Evolutionary conservation across 2,888 invertebrate species (phyloP).

Genomic region (Andrena trimmerana): DNA sequence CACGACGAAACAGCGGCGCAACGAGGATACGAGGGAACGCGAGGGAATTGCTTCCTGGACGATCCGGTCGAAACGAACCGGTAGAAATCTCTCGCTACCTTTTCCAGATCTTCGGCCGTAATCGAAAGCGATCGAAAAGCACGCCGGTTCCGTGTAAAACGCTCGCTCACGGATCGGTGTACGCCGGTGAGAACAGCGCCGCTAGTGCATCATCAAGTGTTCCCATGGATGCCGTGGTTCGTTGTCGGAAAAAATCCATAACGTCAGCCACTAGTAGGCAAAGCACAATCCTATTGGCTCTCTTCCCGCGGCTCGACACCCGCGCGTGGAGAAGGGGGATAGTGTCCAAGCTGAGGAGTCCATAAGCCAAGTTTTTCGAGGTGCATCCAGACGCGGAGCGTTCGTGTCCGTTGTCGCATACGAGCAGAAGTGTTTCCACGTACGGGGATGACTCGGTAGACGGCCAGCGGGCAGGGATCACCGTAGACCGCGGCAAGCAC

Average conservation of each 20-base stretch:
- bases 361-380: conserved; percentile 74
- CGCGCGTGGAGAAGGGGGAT: conserved; percentile 29
- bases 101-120: conserved; percentile 18
- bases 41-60: conserved; percentile 15
- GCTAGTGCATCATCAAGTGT: conserved; percentile 67
- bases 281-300: conserved; percentile 78
- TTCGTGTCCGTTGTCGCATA: conserved; percentile 34
- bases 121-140: conserved; percentile 50
- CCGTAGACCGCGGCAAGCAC: conserved; percentile 63
- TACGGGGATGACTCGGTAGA: conserved; percentile 58
- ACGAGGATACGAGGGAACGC: not conserved
- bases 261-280: conserved; percentile 78
- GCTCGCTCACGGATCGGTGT: conserved; percentile 21
- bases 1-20: conserved; percentile 3
- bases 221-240: conserved; percentile 76
- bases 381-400: conserved; percentile 47
- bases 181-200: conserved; percentile 71
- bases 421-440: conserved; percentile 44
- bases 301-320: conserved; percentile 58
- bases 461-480: conserved; percentile 59
- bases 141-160: conserved; percentile 30
- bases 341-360: conserved; percentile 57
- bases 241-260: conserved; percentile 74
- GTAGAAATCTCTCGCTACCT: conserved; percentile 13
- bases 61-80: conserved; percentile 21